phyloP scores from a whole-genome alignment of 2,797 vertebrate genomes.

The Acrossocheilus wenchowensis region DNA sequence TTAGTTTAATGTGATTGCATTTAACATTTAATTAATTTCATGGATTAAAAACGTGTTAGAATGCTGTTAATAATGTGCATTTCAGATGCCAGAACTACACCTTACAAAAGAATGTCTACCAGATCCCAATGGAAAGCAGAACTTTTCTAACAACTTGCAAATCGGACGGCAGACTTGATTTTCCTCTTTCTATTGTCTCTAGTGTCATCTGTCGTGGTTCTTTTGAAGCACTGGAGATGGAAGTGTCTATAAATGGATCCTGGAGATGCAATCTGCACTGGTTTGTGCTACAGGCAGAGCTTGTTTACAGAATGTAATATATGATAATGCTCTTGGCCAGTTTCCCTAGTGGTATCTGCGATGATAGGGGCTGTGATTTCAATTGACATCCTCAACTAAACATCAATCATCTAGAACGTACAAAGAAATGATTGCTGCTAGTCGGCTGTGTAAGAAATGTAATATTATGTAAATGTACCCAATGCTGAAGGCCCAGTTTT shows the following conservation, averaged over 20 bases:
- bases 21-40: not conserved
- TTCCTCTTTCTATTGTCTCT: not conserved
- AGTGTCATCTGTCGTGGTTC: not conserved
- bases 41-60: not conserved
- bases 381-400: conserved; percentile 19
- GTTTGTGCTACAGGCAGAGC: conserved; percentile 13
- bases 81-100: not conserved
- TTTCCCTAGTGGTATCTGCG: conserved; percentile 4
- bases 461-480: conserved; percentile 36
- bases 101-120: not conserved
- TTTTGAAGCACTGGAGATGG: conserved; percentile 24
- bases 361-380: conserved; percentile 3
- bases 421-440: conserved; percentile 18
- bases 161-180: not conserved
- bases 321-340: conserved; percentile 22
- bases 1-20: not conserved
- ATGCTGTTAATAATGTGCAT: not conserved
- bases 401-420: conserved; percentile 15
- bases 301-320: conserved; percentile 30
- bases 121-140: not conserved
- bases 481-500: not conserved
- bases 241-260: conserved; percentile 15
- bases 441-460: not conserved
- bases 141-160: not conserved
- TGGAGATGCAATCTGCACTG: conserved; percentile 2